Base-by-base conservation (phyloP, 2,888 invertebrate species). In the Dione vanillae region DNA sequence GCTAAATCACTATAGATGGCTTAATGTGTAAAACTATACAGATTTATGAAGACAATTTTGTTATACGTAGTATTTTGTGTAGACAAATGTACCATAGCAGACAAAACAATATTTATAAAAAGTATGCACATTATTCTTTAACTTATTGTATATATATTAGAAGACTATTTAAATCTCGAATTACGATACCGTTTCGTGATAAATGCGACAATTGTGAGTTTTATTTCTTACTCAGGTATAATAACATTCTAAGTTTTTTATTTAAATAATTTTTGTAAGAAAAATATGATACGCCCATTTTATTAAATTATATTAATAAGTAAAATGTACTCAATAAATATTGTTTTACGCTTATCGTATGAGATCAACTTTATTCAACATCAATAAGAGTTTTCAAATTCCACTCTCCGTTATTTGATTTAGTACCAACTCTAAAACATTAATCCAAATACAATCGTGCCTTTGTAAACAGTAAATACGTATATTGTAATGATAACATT, bases 1-100 rank as follows among this genome's bases (percentile, higher is more conserved):
- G 19, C 40, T 58, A 20, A 58, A 58, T 41, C 58, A 58, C 58
- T 10, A 59, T 43, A 59, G 41, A 43, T 43, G 20, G 43, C 43
- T 43, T 20, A 12, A 16, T 59, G 43, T 59, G n/a, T 0, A 27
- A 43, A 20, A 43, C 20, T n/a, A 43, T 16, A 10, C 1, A 59
- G 20, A 41, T 59, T 43, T 43, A 59, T 41, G 14, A n/a, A 35
- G n/a, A 16, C 35, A 54, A 54, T 54, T 37, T n/a, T 47, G 47
- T 47, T 47, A 47, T 47, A n/a, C 3, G 2, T 35, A 10, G 1
- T 16, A 52, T n/a, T 52, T 1, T 52, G 3, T 27, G 27, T 27
- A 52, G 27, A 51, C 20, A 51, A 51, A n/a, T n/a, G 27, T 27
- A 5, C n/a, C n/a, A n/a, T n/a, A n/a, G n/a, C n/a, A n/a, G n/a